These are phyloP conservation scores for Smittia sp. DNA, from an alignment of 2,888 invertebrate genomes.

Conservation along the genomic window DNA sequence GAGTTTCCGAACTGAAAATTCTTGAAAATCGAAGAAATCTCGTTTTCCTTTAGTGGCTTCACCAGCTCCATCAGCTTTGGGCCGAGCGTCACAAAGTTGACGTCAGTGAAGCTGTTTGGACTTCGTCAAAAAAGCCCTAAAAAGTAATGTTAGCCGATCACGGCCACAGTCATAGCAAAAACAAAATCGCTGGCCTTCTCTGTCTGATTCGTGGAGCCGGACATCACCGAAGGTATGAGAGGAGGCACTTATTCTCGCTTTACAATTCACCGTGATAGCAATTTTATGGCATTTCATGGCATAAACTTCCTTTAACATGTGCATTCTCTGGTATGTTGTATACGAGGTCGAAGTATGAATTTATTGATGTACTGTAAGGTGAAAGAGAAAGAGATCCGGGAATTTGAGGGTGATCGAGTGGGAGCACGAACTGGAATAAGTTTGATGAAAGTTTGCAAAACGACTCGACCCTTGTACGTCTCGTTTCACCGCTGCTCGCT, in stretches of 20 bases:
- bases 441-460: background rate
- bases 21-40: too few species aligned
- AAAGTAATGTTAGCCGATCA: slow-evolving; percentile 4
- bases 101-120: too few species aligned
- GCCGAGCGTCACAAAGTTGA: too few species aligned
- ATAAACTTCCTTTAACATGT: slow-evolving; percentile 40
- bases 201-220: background rate
- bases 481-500: background rate
- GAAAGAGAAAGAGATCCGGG: background rate
- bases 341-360: background rate
- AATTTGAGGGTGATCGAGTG: background rate
- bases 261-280: background rate
- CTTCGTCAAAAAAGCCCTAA: too few species aligned
- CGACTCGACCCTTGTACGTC: background rate
- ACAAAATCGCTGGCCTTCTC: background rate
- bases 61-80: too few species aligned
- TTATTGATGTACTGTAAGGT: slow-evolving; percentile 7
- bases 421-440: background rate
- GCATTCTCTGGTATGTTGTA: slow-evolving; percentile 31
- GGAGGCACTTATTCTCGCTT: slow-evolving; percentile 18
- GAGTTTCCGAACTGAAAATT: too few species aligned
- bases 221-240: background rate
- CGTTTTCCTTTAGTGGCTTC: too few species aligned
- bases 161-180: background rate
- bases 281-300: slow-evolving; percentile 8